Conservation (phyloP, 2,888 invertebrate genomes). For the Teleogryllus oceanicus region DNA sequence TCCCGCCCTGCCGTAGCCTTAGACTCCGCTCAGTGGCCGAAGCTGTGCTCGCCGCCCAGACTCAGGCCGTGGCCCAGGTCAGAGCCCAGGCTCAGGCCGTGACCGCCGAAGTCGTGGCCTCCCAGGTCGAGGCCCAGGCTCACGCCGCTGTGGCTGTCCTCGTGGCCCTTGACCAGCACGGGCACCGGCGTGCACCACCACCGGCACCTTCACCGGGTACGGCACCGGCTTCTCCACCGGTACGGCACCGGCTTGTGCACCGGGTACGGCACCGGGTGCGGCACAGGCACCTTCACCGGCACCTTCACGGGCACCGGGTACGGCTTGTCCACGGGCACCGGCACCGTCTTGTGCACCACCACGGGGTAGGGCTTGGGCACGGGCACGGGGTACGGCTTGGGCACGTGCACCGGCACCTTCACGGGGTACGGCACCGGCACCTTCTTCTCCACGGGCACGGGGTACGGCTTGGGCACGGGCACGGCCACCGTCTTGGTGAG, state of each 20-base stretch:
- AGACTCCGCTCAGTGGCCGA: not conserved
- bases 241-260: not conserved
- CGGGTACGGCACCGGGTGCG: not conserved
- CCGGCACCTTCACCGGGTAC: not conserved
- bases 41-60: not conserved
- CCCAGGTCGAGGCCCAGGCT: not conserved
- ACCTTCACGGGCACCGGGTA: conserved; percentile 45
- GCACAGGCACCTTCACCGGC: conserved; percentile 50
- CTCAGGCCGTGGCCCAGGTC: no score
- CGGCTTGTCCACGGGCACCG: conserved; percentile 49
- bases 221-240: not conserved
- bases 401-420: conserved; percentile 57
- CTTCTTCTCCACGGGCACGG: conserved; percentile 45
- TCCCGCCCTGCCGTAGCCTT: not conserved
- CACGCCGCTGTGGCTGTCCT: not conserved
- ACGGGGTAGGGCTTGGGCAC: conserved; percentile 37
- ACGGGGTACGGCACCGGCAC: conserved; percentile 42
- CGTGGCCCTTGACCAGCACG: not conserved
- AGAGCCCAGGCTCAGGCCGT: not conserved
- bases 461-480: conserved; percentile 45
- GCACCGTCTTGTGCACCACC: conserved; percentile 40
- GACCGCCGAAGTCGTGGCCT: conserved; percentile 19
- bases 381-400: conserved; percentile 69
- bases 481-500: conserved; percentile 35
- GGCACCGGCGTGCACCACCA: not conserved